These are phyloP conservation scores for Acrobasis repandana DNA, from an alignment of 2,888 invertebrate species.

Conservation along the genomic window DNA sequence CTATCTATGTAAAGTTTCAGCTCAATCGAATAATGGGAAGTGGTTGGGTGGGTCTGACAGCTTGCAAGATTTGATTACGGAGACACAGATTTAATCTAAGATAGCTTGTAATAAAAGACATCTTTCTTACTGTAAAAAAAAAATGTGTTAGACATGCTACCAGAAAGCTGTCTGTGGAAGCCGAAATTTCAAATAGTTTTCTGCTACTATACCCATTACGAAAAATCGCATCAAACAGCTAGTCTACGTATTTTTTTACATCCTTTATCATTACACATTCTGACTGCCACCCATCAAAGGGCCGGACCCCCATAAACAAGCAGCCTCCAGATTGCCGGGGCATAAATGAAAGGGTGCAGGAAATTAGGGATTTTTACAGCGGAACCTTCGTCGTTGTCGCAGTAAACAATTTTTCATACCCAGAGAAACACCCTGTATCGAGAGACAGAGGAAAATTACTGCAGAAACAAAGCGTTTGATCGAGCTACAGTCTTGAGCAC, in stretches of 20 bases:
- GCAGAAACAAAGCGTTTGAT: not conserved
- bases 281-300: slow-evolving; percentile 74
- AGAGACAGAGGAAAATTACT: not conserved
- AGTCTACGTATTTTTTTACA: slow-evolving; percentile 59
- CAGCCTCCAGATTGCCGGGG: slow-evolving; percentile 77
- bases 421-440: slow-evolving; percentile 21
- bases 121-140: no score
- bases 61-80: no score
- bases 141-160: no score
- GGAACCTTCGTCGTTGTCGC: slow-evolving; percentile 59
- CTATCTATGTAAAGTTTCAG: no score
- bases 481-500: no score
- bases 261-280: slow-evolving; percentile 80
- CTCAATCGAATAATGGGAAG: no score
- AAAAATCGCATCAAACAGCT: slow-evolving; percentile 36
- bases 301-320: slow-evolving; percentile 78
- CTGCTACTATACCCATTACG: not conserved
- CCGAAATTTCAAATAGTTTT: no score
- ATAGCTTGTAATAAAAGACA: no score
- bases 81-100: no score
- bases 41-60: no score
- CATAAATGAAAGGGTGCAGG: slow-evolving; percentile 82
- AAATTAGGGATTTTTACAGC: slow-evolving; percentile 82
- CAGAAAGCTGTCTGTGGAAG: no score
- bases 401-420: slow-evolving; percentile 78